phyloP scores from a whole-genome alignment of 2,797 vertebrate species.

The Cyprinella venusta region DNA sequence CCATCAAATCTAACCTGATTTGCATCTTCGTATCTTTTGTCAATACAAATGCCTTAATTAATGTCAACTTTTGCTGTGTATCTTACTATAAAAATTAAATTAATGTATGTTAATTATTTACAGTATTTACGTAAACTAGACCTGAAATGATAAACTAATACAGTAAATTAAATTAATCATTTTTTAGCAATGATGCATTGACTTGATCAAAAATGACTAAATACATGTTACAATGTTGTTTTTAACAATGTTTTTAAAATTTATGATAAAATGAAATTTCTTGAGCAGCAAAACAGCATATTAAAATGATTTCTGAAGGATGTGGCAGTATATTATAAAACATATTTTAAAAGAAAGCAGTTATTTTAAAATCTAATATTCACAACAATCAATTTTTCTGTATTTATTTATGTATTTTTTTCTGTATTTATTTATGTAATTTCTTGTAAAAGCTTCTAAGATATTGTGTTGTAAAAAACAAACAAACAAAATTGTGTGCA shows the following conservation, averaged over 20 bases:
- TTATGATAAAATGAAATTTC: no score
- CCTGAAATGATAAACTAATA: no score
- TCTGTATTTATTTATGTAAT: not conserved
- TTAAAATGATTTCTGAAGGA: not conserved
- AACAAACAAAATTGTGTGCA: not conserved
- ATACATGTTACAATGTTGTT: not conserved
- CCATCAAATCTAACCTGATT: not conserved
- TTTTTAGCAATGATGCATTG: not conserved
- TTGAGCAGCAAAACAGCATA: not conserved
- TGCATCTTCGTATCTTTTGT: not conserved
- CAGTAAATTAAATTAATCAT: not conserved
- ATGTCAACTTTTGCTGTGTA: not conserved
- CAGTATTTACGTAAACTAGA: no score
- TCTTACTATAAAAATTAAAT: not conserved
- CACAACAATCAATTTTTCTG: not conserved
- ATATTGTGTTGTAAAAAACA: not conserved
- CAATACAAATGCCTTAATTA: not conserved
- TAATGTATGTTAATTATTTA: not conserved
- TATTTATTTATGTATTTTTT: not conserved
- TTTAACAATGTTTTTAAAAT: not conserved
- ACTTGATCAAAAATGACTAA: not conserved
- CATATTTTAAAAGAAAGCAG: not conserved
- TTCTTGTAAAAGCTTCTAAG: not conserved
- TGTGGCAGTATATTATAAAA: not conserved
- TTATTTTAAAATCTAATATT: not conserved